Evolutionary conservation across 2,888 invertebrate genomes (phyloP), one percentile per base, ranked within the genome.

Genomic region (Gandaritis pyraliata): DNA sequence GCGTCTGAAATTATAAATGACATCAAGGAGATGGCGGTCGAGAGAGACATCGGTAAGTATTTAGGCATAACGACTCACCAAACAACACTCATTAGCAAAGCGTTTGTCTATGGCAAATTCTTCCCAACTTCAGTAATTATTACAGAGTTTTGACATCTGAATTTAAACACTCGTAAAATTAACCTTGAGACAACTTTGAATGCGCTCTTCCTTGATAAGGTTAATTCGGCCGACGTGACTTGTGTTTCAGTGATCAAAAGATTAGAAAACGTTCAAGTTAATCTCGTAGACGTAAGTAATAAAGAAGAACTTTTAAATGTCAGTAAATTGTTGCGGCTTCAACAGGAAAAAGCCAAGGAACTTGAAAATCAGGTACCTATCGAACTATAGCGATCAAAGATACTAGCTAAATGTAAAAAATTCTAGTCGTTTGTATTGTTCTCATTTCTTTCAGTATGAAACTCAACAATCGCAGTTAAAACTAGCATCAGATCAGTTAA

Each of bases 1-100:
- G 94, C 95, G n/a, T 93, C 94, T 2, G 98, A 98, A 88, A 94
- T 98, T 62, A 95, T 96, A 71, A 95, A 95, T 70, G 98, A 98
- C 80, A 95, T 97, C 54, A 94, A 95, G 72, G 95, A 96, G 66
- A 97, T 97, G 96, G 96, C 97, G 68, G 95, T 96, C 56, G 98
- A 98, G 81, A 94, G 95, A 79, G 96, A 96, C 73, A 95, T 96
- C 72, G 94, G 97, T 80, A 81, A 94, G 80, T 92, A 58, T 68
- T 67, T 60, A 59, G 58, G 64, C 63, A 53, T 60, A 65, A 65
- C 63, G 58, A 66, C 63, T 66, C 61, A 36, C 52, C 52, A 94
- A 94, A 72, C 87, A 93, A 73, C 65, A 71, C 66, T 74, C 68
- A 71, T 74, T 68, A 70, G 70, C 66, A 70, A 64, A 66, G 66